Conservation (phyloP, 2,797 vertebrate species). For the Pseudomugil gertrudae region DNA sequence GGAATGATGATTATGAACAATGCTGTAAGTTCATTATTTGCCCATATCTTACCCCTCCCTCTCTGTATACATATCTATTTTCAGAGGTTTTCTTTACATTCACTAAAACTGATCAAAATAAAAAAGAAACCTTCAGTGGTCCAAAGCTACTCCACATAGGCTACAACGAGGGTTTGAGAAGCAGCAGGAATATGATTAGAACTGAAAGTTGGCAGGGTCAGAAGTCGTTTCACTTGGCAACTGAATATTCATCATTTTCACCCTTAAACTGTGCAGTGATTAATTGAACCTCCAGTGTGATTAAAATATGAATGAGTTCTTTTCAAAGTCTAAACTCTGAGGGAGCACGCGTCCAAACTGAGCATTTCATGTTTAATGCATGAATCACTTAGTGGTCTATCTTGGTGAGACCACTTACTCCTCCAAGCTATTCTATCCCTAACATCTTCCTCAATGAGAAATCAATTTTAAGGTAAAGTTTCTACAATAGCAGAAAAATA, state of each 20-base stretch:
- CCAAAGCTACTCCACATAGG: conserved; percentile 24
- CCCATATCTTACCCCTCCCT: background rate
- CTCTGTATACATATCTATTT: conserved; percentile 37
- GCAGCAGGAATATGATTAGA: conserved; percentile 69
- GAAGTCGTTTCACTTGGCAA: conserved; percentile 57
- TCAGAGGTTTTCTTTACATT: conserved; percentile 22
- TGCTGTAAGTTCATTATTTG: conserved; percentile 7
- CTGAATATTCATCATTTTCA: conserved; percentile 82
- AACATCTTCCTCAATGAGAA: background rate
- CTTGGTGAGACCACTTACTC: conserved; percentile 44
- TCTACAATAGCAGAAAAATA: conserved; percentile 2
- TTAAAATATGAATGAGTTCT: conserved; percentile 79
- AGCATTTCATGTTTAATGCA: conserved; percentile 74
- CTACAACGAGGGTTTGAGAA: conserved; percentile 16
- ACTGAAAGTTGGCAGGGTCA: conserved; percentile 60
- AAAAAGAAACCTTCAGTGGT: conserved; percentile 35
- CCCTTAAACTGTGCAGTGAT: conserved; percentile 76
- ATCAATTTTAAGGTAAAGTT: conserved; percentile 4
- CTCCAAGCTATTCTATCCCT: conserved; percentile 47
- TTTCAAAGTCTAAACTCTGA: conserved; percentile 71
- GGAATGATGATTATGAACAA: conserved; percentile 19
- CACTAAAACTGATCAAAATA: conserved; percentile 11
- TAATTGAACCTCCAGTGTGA: conserved; percentile 79
- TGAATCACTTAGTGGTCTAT: conserved; percentile 70
- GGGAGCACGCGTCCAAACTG: conserved; percentile 64